These are phyloP conservation scores for Octonoba sinensis DNA, from an alignment of 2,888 invertebrate genomes.

Conservation along the genomic window DNA sequence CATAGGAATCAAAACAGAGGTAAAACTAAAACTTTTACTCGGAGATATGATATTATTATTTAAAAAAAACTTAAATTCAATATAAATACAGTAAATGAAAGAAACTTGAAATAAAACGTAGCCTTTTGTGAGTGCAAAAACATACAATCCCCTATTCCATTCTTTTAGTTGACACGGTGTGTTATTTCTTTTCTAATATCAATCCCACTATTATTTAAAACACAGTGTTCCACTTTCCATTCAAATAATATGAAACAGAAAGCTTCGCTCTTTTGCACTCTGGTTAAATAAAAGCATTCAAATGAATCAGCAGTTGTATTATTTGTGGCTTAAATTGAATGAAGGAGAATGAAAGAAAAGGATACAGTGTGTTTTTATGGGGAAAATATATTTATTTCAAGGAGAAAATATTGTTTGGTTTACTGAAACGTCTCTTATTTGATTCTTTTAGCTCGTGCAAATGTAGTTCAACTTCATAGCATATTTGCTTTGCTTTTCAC, in stretches of 20 bases:
- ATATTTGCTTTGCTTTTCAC: too few species aligned
- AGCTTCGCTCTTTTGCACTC: constrained; percentile 27
- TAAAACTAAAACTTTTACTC: too few species aligned
- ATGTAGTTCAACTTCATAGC: too few species aligned
- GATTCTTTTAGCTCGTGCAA: too few species aligned
- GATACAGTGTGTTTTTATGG: neutral
- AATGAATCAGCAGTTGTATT: constrained; percentile 25
- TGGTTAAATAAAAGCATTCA: constrained; percentile 34
- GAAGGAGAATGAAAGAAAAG: neutral
- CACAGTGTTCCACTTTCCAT: constrained; percentile 23
- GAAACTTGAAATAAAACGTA: too few species aligned
- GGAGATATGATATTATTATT: too few species aligned
- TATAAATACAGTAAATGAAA: too few species aligned
- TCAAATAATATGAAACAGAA: constrained; percentile 18
- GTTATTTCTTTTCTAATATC: constrained; percentile 13
- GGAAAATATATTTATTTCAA: neutral
- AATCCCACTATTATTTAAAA: neutral
- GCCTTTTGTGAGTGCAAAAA: too few species aligned
- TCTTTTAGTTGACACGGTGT: constrained; percentile 40
- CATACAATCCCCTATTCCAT: neutral
- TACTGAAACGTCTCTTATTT: too few species aligned
- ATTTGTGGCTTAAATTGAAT: constrained; percentile 7
- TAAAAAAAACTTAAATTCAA: too few species aligned
- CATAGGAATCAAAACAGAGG: too few species aligned
- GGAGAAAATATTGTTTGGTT: too few species aligned